Conservation (phyloP, 2,797 vertebrate genomes). For the Antrozous pallidus region DNA sequence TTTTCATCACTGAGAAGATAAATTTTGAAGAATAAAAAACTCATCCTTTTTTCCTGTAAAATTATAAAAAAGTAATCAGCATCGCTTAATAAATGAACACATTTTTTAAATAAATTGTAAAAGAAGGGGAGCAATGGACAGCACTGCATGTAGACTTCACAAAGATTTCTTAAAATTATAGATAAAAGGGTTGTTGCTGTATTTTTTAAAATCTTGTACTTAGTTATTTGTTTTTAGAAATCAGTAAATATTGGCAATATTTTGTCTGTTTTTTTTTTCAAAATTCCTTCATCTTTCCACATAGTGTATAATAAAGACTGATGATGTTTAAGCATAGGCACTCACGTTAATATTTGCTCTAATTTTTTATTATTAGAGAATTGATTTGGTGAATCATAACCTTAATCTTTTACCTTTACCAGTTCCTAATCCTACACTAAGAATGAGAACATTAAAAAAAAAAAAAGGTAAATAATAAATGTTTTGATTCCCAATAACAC, state of each 20-base stretch:
- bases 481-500: background rate
- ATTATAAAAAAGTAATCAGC: background rate
- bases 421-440: background rate
- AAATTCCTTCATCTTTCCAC: constrained; percentile 19
- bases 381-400: background rate
- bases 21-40: background rate
- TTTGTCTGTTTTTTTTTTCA: background rate
- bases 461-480: background rate
- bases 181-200: background rate
- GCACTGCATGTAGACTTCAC: background rate
- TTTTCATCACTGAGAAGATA: background rate
- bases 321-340: background rate
- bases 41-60: background rate
- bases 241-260: background rate
- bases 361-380: background rate
- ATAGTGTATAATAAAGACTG: background rate
- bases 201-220: background rate
- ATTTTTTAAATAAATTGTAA: background rate
- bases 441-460: background rate
- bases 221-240: background rate
- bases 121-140: background rate
- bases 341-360: constrained; percentile 12
- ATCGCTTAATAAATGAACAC: background rate
- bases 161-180: constrained; percentile 10
- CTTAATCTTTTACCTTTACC: background rate